phyloP scores from a whole-genome alignment of 2,113 vertebrate species.

The Azemiops feae region DNA sequence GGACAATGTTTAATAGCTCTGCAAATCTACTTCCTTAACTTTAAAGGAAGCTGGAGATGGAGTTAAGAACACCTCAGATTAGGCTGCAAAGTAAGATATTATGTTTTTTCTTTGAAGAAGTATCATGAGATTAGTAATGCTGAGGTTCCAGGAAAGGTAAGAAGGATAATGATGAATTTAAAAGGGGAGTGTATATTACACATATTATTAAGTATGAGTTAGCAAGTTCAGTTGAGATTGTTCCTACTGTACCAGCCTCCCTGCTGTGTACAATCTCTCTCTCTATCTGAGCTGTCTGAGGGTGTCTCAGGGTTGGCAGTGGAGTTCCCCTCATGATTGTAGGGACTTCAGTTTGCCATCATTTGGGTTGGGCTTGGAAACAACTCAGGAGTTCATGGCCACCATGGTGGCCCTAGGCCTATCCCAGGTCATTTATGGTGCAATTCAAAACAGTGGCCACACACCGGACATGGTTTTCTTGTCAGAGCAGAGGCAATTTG shows the following conservation, averaged over 20 bases:
- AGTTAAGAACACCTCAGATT: background rate
- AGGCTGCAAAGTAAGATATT: background rate
- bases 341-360: background rate
- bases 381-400: background rate
- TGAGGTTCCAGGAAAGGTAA: background rate
- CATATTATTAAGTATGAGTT: background rate
- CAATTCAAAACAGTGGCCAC: background rate
- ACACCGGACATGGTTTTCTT: background rate
- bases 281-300: background rate
- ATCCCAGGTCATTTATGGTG: background rate
- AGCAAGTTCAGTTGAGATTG: background rate
- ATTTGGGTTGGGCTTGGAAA: background rate
- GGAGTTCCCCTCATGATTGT: background rate
- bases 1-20: slow-evolving; percentile 6
- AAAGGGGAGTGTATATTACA: background rate
- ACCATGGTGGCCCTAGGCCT: background rate
- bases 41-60: background rate
- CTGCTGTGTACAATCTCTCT: background rate
- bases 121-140: background rate
- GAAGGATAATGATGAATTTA: background rate
- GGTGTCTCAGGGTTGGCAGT: background rate
- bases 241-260: background rate
- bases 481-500: background rate
- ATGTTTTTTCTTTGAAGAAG: background rate
- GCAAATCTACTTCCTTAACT: background rate